These are phyloP conservation scores for Tetrax tetrax DNA, from an alignment of 2,113 vertebrate species.

Conservation along the genomic window DNA sequence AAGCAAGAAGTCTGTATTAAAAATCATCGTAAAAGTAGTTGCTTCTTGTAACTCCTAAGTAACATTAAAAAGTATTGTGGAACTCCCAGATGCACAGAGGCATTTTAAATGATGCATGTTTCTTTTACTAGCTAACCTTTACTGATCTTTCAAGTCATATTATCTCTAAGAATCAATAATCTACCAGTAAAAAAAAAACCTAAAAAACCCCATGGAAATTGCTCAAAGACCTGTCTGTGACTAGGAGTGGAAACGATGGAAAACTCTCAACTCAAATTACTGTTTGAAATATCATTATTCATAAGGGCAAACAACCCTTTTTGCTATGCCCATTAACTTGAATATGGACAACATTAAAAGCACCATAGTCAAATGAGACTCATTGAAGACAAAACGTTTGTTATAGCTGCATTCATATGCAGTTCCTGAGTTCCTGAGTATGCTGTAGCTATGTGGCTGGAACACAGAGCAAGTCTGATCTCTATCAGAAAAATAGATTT, in stretches of 20 bases:
- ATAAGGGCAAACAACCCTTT: not conserved
- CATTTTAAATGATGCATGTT: constrained; percentile 46
- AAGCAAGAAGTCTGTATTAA: not conserved
- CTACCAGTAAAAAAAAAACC: not conserved
- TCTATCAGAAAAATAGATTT: not conserved
- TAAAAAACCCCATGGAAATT: not conserved
- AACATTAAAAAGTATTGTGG: constrained; percentile 17
- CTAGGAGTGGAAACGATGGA: not conserved
- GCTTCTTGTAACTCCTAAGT: not conserved
- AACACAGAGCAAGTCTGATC: not conserved
- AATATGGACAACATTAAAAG: not conserved
- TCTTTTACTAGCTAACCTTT: constrained; percentile 40
- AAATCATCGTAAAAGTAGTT: constrained; percentile 12
- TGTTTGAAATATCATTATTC: constrained; percentile 2
- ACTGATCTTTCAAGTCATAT: not conserved
- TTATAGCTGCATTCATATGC: not conserved
- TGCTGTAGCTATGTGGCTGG: not conserved
- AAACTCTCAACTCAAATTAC: constrained; percentile 12
- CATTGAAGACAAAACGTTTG: not conserved
- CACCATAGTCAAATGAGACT: not conserved
- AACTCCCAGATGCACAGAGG: not conserved
- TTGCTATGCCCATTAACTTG: constrained; percentile 31
- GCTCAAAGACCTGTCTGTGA: not conserved
- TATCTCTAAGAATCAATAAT: constrained; percentile 49
- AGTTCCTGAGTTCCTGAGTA: not conserved